Percentiles rank a stretch among this genome's conserved stretches.
Evolutionary conservation across 2,113 vertebrate species (phyloP).

Genomic region (Tupaia tana): DNA sequence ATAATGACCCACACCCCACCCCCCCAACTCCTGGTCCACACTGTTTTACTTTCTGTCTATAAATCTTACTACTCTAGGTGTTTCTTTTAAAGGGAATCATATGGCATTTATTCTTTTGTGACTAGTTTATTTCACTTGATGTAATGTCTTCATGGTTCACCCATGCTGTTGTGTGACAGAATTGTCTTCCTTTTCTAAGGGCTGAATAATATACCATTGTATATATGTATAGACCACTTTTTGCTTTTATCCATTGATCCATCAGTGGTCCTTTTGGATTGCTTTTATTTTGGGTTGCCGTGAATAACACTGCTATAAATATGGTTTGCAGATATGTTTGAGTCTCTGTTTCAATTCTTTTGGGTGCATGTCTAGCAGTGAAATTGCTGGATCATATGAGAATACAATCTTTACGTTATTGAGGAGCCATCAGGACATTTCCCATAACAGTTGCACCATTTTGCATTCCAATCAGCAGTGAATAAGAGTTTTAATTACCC

Average conservation of each 20-base stretch:
- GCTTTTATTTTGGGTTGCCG: background rate
- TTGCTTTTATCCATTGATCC: background rate
- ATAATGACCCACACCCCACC: fast-evolving
- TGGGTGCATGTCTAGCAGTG: background rate
- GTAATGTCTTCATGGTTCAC: background rate
- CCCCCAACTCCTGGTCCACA: background rate
- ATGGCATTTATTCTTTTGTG: background rate
- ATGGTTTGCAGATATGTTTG: background rate
- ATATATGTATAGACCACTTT: no score
- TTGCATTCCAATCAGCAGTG: background rate
- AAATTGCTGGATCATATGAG: background rate
- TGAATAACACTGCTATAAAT: background rate
- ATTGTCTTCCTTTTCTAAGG: background rate
- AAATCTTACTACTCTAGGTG: background rate
- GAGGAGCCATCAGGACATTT: background rate
- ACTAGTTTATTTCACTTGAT: background rate
- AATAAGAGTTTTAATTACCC: background rate
- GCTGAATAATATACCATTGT: background rate
- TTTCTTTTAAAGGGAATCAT: background rate
- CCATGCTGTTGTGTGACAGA: background rate
- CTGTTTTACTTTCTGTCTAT: background rate
- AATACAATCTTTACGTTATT: constrained; percentile 17
- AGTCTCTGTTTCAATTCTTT: background rate
- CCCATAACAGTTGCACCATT: background rate
- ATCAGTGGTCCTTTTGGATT: background rate